These are phyloP conservation scores for Zaprionus gabonicus DNA, from an alignment of 1,140 invertebrate species.

Conservation along the genomic window DNA sequence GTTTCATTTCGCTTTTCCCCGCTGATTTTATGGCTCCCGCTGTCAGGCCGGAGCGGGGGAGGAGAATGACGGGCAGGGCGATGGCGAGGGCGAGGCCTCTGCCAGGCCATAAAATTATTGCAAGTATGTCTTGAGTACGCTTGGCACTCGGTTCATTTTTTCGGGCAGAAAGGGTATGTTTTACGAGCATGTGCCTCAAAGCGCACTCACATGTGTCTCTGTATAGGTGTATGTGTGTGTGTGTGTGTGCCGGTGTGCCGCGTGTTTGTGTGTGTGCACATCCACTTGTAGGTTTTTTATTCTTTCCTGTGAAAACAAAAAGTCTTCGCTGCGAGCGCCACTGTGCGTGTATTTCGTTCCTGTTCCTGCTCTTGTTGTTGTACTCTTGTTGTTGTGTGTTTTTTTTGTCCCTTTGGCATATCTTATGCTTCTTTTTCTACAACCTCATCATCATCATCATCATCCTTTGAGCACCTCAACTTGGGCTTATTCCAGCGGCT, in stretches of 20 bases:
- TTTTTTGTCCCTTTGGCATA: slow-evolving; percentile 25
- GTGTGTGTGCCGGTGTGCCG: slow-evolving; percentile 17
- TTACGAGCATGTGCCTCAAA: slow-evolving; percentile 74
- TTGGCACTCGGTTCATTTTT: slow-evolving; percentile 70
- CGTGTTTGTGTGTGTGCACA: slow-evolving; percentile 42
- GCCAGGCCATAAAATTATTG: slow-evolving; percentile 80
- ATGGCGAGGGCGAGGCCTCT: slow-evolving; percentile 55
- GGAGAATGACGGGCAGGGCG: background rate
- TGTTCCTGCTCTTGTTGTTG: slow-evolving; percentile 32
- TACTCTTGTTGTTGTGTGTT: slow-evolving; percentile 23
- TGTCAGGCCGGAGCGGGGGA: slow-evolving; percentile 1
- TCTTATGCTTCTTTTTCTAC: slow-evolving; percentile 31
- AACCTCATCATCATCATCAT: slow-evolving; percentile 25
- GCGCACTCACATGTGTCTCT: slow-evolving; percentile 54
- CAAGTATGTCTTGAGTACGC: slow-evolving; percentile 82
- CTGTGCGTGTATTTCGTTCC: slow-evolving; percentile 53
- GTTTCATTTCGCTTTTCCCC: slow-evolving; percentile 61
- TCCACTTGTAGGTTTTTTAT: slow-evolving; percentile 79
- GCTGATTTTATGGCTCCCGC: slow-evolving; percentile 72
- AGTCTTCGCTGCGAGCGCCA: slow-evolving; percentile 57
- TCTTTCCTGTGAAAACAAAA: slow-evolving; percentile 78
- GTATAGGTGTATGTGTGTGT: slow-evolving; percentile 28
- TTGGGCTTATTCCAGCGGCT: slow-evolving; percentile 50
- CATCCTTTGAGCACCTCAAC: slow-evolving; percentile 32
- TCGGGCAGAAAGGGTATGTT: slow-evolving; percentile 67